Evolutionary conservation across 2,113 vertebrate genomes (phyloP), one percentile per base, ranked within the genome.

Genomic region (Forbesichthys papilliferus): DNA sequence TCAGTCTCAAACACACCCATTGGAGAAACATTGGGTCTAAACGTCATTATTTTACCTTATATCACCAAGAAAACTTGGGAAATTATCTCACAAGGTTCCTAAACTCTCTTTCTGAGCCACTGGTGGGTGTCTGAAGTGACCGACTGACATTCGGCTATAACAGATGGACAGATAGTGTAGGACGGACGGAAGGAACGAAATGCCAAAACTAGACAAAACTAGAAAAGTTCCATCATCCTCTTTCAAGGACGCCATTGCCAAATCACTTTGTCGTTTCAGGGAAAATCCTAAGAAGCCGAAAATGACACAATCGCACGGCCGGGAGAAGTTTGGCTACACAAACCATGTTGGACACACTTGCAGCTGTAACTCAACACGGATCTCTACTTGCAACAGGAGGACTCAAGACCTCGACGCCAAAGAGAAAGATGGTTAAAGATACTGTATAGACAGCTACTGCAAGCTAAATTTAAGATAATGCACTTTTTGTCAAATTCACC

Each of bases 231-330:
- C 66, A 61, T 74, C 79, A 71, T 73, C 57, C 4, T 57, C 55
- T 68, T 77, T 71, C 66, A 63, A 62, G 33, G 36, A 64, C 16
- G 0, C 2, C 61, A 27, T 64, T 70, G 81, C 85, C 85, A 83
- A 82, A 71, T 71, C 80, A 72, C 78, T 67, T 73, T 75, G 76
- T 82, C 77, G 3, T 77, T 71, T 80, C 66, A 8, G 74, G 78
- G 78, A 78, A 84, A 82, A 84, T 68, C 78, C 78, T 74, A 60
- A 84, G 85, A 75, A 82, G 65, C 27, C 27, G 27, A 82, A 86
- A 85, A 84, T 71, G 77, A 85, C 75, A 84, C 82, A 85, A 87
- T 85, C 85, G 82, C 73, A 82, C 4, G 75, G 67, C 72, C 52
- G 70, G 63, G 68, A 80, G 68, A 80, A 58, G 70, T 77, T 78